Percentiles rank a stretch among this genome's conserved stretches.
These are phyloP conservation scores for Leptothorax acervorum DNA, from an alignment of 2,888 invertebrate genomes.

Conservation along the genomic window DNA sequence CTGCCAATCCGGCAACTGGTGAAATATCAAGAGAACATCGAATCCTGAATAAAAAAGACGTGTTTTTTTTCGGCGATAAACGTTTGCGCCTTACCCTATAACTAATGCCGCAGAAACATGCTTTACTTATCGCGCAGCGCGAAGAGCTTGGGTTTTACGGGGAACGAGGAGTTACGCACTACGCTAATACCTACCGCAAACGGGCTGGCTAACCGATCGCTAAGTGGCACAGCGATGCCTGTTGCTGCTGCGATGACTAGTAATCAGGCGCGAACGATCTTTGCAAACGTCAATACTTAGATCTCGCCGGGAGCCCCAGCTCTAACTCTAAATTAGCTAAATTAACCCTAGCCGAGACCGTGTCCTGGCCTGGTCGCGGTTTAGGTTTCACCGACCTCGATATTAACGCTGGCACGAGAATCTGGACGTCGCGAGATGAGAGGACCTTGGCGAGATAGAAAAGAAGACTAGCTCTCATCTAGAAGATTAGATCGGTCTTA, in stretches of 20 bases:
- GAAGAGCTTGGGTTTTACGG: not conserved
- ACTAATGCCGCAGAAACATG: not conserved
- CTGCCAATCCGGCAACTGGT: not conserved
- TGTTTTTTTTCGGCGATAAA: not conserved
- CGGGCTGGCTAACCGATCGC: slow-evolving; percentile 35
- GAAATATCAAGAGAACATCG: not conserved
- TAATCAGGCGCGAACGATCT: not conserved
- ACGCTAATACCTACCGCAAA: slow-evolving; percentile 29
- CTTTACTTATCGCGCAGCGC: not conserved
- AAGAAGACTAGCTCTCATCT: not conserved
- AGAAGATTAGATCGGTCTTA: not conserved
- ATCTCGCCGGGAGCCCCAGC: not conserved
- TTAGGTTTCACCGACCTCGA: slow-evolving; percentile 10
- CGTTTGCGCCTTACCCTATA: not conserved
- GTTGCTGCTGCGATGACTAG: not conserved
- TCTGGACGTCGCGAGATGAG: not conserved
- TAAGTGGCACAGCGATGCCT: slow-evolving; percentile 51
- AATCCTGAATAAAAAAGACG: not conserved
- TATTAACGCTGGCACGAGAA: not conserved
- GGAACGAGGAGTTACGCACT: slow-evolving; percentile 16
- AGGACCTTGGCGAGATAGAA: not conserved
- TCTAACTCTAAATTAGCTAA: slow-evolving; percentile 26
- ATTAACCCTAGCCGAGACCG: not conserved
- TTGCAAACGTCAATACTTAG: slow-evolving; percentile 27
- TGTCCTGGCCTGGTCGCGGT: not conserved